Base-by-base conservation (phyloP, 2,113 vertebrate species). In the Otocyon megalotis region DNA sequence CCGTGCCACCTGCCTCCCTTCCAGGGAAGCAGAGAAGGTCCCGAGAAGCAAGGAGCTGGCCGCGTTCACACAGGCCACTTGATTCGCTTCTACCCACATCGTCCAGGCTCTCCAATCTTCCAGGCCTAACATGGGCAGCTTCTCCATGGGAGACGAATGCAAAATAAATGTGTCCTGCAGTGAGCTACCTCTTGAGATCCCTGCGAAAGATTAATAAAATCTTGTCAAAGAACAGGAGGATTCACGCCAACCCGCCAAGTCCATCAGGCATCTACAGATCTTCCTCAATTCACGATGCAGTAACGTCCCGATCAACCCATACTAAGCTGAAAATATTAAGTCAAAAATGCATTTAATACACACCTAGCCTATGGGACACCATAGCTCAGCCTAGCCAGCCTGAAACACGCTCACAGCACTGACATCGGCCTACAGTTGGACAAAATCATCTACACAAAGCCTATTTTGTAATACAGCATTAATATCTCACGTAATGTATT, bases 161-260 rank as follows among this genome's bases (percentile, higher is more conserved):
- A 20, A n/a, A 88, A 88, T 53, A 32, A 26, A 3, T 16, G 0
- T 0, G 83, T 93, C 94, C 92, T 84, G 50, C 54, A 35, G 5
- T 22, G 62, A 54, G 7, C n/a, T 0, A 0, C 65, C 65, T 48
- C 88, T 1, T 7, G 13, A 65, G 35, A 60, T 2, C 0, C 84
- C 54, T 72, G 30, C 17, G 48, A 86, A 37, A 0, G 8, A 26
- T 65, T n/a, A 60, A 22, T 32, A 63, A 87, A 76, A 14, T 26
- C 58, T 58, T 35, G 69, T 69, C 71, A 6, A 53, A 86, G 58
- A 35, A 54, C 28, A 8, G 12, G 0, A 20, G 1, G 91, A 10
- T 15, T 72, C 89, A 26, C 67, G 93, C 62, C 94, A 65, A 48
- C 19, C 30, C 82, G 9, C 54, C 83, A 19, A n/a, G 85, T 71